phyloP scores from a whole-genome alignment of 1,140 invertebrate species.

The Lethrus apterus region DNA sequence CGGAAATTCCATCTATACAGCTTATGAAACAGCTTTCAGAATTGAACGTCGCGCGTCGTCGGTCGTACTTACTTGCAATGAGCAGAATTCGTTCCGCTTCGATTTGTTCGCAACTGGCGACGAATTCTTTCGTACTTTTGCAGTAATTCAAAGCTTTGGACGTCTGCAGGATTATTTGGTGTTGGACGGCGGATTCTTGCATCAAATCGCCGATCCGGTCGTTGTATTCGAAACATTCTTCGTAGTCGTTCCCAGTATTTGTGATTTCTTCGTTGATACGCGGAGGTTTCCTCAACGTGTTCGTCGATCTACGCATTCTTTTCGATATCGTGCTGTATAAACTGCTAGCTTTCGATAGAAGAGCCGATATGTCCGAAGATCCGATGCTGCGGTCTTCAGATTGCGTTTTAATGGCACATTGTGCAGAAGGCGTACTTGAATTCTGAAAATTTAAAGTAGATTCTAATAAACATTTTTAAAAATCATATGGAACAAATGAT shows the following conservation, averaged over 20 bases:
- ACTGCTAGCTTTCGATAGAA: slow-evolving; percentile 23
- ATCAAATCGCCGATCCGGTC: slow-evolving; percentile 24
- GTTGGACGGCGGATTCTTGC: slow-evolving; percentile 37
- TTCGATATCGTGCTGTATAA: slow-evolving; percentile 18
- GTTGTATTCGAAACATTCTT: slow-evolving; percentile 18
- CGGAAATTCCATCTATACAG: background rate
- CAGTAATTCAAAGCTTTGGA: slow-evolving; percentile 42
- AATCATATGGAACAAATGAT: too few species aligned
- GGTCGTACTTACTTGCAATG: slow-evolving; percentile 38
- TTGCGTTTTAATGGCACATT: too few species aligned
- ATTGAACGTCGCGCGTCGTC: too few species aligned
- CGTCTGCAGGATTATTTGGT: slow-evolving; percentile 40
- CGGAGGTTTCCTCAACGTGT: slow-evolving; percentile 14
- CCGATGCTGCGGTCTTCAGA: slow-evolving; percentile 18
- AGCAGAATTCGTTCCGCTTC: slow-evolving; percentile 43
- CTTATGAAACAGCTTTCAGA: too few species aligned
- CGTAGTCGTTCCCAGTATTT: slow-evolving; percentile 15
- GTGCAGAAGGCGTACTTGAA: too few species aligned
- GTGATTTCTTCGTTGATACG: background rate
- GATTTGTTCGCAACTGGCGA: slow-evolving; percentile 35
- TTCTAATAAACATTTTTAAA: too few species aligned
- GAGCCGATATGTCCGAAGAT: slow-evolving; percentile 21
- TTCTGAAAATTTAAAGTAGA: too few species aligned
- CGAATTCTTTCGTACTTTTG: slow-evolving; percentile 37
- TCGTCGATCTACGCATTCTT: too few species aligned